Evolutionary conservation across 2,797 vertebrate genomes (phyloP).

Genomic region (Sibirionetta formosa): DNA sequence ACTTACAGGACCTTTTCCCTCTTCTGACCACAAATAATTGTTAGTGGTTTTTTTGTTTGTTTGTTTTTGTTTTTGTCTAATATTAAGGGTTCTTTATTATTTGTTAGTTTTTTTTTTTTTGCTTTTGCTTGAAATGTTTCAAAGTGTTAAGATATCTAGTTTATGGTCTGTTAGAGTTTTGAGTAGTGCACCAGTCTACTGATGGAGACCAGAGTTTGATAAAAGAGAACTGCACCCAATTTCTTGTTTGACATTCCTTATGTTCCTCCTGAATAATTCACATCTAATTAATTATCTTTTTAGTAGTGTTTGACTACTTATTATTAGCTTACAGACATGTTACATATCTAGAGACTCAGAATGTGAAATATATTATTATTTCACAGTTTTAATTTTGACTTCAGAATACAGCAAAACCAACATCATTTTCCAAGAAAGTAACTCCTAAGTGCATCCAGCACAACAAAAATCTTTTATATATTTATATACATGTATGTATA

Average conservation of each 20-base stretch:
- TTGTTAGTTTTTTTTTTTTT: background rate
- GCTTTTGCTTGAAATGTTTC: background rate
- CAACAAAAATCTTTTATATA: background rate
- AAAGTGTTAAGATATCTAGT: background rate
- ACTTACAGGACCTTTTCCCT: background rate
- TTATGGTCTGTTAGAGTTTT: background rate
- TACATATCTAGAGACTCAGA: background rate
- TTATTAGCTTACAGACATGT: background rate
- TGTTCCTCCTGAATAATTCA: background rate
- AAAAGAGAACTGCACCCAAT: background rate
- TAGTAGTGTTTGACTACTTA: background rate
- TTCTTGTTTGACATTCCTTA: background rate
- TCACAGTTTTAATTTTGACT: background rate
- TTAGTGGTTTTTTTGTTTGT: background rate
- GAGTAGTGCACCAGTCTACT: background rate
- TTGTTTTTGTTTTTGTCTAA: background rate
- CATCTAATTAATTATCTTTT: background rate
- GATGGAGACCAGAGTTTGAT: accelerated
- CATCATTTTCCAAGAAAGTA: background rate
- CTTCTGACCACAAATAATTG: background rate
- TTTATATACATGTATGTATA: too few species aligned
- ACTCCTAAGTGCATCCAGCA: background rate
- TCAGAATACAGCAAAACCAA: background rate
- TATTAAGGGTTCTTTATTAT: background rate
- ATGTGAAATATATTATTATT: background rate